Percentiles rank a stretch among this genome's conserved stretches.
Conservation (phyloP, 2,113 vertebrate genomes). For the Oncorhynchus clarkii region DNA sequence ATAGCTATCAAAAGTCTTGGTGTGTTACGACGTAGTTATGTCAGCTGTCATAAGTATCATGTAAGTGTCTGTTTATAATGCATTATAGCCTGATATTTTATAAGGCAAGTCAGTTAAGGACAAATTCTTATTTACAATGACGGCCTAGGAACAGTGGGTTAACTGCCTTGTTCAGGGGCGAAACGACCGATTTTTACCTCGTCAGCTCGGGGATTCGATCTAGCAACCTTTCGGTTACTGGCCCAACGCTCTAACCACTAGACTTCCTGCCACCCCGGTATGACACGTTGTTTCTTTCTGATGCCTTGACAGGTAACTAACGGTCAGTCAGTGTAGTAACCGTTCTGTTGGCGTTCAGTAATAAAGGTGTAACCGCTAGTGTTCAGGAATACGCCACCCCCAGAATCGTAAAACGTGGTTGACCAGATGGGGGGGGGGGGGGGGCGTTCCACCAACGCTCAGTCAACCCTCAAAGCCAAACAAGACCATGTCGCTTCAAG, state of each 20-base stretch:
- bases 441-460: constrained; percentile 33
- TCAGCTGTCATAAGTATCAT: not conserved
- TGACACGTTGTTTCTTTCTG: not conserved
- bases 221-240: too few relatives aligned
- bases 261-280: too few relatives aligned
- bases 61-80: not conserved
- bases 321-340: not conserved
- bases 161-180: too few relatives aligned
- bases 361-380: constrained; percentile 22
- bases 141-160: too few relatives aligned
- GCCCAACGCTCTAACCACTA: too few relatives aligned
- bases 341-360: too few relatives aligned
- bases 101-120: too few relatives aligned
- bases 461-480: constrained; percentile 19
- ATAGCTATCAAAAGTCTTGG: not conserved
- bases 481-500: constrained; percentile 15
- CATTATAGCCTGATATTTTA: not conserved
- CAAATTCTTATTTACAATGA: too few relatives aligned
- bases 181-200: too few relatives aligned
- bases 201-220: too few relatives aligned
- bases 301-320: constrained; percentile 1
- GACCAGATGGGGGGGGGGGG: constrained; percentile 59
- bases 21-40: not conserved
- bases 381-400: constrained; percentile 36
- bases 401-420: constrained; percentile 60